Conservation (phyloP, 2,888 invertebrate genomes). For the Limnephilus rhombicus region DNA sequence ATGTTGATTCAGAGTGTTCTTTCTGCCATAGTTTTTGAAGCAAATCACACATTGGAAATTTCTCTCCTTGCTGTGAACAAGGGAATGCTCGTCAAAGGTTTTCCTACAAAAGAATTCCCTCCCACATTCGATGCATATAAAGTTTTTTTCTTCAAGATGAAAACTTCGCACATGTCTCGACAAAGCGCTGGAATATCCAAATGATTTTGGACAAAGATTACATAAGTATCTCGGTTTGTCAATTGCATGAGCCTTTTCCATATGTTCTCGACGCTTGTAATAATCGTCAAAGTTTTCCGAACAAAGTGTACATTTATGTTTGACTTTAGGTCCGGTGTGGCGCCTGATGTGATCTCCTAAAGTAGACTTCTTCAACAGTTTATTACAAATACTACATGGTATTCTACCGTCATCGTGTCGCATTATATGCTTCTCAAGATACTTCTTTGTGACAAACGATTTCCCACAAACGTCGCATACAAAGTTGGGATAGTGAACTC, state of each 20-base stretch:
- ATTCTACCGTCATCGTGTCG: conserved; percentile 29
- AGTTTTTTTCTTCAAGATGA: conserved; percentile 75
- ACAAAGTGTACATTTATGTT: conserved; percentile 35
- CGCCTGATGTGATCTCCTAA: conserved; percentile 24
- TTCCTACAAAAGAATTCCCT: conserved; percentile 77
- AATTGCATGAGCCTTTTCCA: conserved; percentile 38
- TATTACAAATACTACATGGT: conserved; percentile 37
- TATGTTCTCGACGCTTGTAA: conserved; percentile 40
- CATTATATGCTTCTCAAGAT: conserved; percentile 23
- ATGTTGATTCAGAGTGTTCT: conserved; percentile 74
- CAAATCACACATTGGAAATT: conserved; percentile 77
- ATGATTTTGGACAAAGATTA: conserved; percentile 75
- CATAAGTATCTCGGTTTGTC: conserved; percentile 68
- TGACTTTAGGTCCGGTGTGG: conserved; percentile 9
- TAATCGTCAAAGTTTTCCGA: conserved; percentile 38
- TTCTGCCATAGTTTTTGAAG: conserved; percentile 75
- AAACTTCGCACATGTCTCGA: conserved; percentile 75
- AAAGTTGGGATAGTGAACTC: conserved; percentile 69
- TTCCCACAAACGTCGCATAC: conserved; percentile 60
- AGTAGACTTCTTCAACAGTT: conserved; percentile 34
- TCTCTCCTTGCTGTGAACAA: conserved; percentile 77
- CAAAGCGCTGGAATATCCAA: conserved; percentile 75
- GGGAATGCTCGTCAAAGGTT: conserved; percentile 78
- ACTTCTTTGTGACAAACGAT: conserved; percentile 51
- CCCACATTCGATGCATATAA: conserved; percentile 77